phyloP scores from a whole-genome alignment of 2,113 vertebrate genomes.

The Oncorhynchus mykiss region DNA sequence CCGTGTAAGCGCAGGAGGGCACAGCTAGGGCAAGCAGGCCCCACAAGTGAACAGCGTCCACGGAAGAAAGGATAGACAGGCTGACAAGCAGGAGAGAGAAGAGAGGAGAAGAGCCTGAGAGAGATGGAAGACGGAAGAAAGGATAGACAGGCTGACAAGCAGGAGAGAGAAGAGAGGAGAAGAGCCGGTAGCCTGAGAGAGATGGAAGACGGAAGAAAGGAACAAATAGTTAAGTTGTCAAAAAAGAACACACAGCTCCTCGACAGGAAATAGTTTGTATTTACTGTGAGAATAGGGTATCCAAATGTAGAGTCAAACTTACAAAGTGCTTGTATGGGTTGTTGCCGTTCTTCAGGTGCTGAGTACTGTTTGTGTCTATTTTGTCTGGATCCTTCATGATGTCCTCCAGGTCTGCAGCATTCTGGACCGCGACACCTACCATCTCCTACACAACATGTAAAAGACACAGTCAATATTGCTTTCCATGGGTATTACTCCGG shows the following conservation, averaged over 20 bases:
- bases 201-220: background rate
- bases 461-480: no score
- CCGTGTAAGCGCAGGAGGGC: background rate
- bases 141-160: background rate
- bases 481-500: no score
- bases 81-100: background rate
- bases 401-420: constrained; percentile 74
- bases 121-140: background rate
- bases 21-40: background rate
- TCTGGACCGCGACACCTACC: constrained; percentile 76
- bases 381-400: constrained; percentile 75
- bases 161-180: background rate
- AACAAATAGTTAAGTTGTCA: background rate
- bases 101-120: background rate
- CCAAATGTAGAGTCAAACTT: constrained; percentile 61
- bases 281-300: background rate
- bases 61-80: background rate
- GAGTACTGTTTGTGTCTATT: constrained; percentile 48
- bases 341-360: constrained; percentile 52
- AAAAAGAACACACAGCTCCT: background rate
- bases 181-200: no score
- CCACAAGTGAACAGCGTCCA: background rate
- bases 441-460: constrained; percentile 76
- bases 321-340: constrained; percentile 83
- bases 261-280: background rate